These are phyloP conservation scores for Lutjanus erythropterus DNA, from an alignment of 2,113 vertebrate genomes.

Conservation along the genomic window DNA sequence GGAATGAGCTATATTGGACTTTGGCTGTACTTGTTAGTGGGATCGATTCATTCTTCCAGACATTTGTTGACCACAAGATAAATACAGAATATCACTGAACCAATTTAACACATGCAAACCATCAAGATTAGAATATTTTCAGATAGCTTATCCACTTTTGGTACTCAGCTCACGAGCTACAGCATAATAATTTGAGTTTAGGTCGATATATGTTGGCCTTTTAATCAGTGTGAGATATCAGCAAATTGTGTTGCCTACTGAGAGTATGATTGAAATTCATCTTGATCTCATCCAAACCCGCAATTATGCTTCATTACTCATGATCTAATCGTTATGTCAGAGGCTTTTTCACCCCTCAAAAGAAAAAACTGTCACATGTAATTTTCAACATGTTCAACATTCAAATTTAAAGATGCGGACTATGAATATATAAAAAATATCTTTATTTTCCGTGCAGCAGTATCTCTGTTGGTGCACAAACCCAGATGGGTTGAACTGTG, in stretches of 20 bases:
- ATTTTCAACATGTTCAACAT: constrained; percentile 2
- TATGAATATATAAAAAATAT: background rate
- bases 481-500: background rate
- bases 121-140: background rate
- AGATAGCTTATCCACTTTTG: background rate
- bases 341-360: background rate
- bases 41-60: background rate
- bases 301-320: background rate
- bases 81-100: background rate
- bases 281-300: background rate
- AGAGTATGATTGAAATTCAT: constrained; percentile 10
- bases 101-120: background rate
- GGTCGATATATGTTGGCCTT: background rate
- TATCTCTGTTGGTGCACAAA: constrained; percentile 1
- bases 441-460: background rate
- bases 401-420: background rate
- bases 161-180: background rate
- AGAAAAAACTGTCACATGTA: background rate
- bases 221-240: background rate
- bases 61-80: background rate
- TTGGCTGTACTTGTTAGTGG: background rate
- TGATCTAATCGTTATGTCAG: background rate
- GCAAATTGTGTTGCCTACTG: background rate
- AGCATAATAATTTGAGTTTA: background rate
- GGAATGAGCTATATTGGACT: background rate